Conservation (phyloP, 2,888 invertebrate genomes). For the Marasmarcha lunaedactyla region DNA sequence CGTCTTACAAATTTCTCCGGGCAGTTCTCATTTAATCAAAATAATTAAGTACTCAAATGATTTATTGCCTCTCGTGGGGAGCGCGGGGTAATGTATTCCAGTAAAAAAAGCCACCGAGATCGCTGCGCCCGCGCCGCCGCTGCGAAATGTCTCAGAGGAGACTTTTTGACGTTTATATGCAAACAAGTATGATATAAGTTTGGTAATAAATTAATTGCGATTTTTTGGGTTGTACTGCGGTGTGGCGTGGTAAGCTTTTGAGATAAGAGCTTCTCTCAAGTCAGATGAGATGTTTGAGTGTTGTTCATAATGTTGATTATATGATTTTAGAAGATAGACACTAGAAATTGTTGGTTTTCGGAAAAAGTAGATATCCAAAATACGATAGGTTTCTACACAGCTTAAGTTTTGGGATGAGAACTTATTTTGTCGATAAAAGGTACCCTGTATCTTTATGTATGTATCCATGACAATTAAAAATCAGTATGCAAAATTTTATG, state of each 20-base stretch:
- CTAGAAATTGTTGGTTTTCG: background rate
- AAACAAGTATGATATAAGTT: background rate
- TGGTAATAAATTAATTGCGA: background rate
- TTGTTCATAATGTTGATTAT: no score
- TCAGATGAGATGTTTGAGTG: no score
- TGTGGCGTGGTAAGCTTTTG: no score
- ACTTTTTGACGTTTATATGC: background rate
- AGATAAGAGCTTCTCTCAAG: no score
- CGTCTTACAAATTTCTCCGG: constrained; percentile 3
- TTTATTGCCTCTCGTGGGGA: constrained; percentile 2
- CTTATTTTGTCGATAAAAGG: no score
- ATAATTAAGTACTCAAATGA: constrained; percentile 9
- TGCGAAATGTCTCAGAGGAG: background rate
- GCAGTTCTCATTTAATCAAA: constrained; percentile 7
- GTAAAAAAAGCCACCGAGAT: constrained; percentile 4
- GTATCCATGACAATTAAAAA: no score
- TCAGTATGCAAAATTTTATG: no score
- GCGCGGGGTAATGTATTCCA: background rate
- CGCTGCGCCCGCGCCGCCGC: background rate
- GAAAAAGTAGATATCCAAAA: no score
- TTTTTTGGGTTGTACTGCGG: no score
- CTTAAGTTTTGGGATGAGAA: no score
- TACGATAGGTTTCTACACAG: no score
- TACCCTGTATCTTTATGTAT: no score
- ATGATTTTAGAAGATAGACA: background rate